Evolutionary conservation across 2,888 invertebrate species (phyloP), one percentile per base, ranked within the genome.

Genomic region (Drosophila pegasa): DNA sequence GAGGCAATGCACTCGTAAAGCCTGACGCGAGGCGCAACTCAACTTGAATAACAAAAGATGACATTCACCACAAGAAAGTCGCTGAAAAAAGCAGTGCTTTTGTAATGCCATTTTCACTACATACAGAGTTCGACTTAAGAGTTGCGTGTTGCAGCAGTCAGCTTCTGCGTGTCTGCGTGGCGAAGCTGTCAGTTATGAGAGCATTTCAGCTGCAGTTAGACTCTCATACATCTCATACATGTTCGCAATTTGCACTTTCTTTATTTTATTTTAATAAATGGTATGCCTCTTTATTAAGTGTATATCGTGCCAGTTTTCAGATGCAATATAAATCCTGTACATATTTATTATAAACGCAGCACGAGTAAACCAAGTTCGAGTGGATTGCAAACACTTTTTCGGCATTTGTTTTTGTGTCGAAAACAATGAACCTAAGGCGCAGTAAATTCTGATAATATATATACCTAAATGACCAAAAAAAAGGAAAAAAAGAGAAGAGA

Each of bases 371-470:
- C 27, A 47, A 22, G 18, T 37, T 54, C 40, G 31, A 61, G 57
- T 61, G 58, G 55, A 58, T 58, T 64, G 64, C 56, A 74, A 70
- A 75, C 37, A 54, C 16, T 29, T 35, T 38, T 20, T 29, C 14
- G 31, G 27, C 27, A 4, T 12, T 51, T 37, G 12, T 50, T 50
- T 22, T 12, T 29, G 38, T 9, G 27, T 2, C 3, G 54, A 59
- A 81, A 84, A 71, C 83, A 85, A 78, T 82, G 82, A 83, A 80
- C 80, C 60, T 75, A 78, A 85, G 71, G 72, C 85, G 85, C 83
- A 85, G 66, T 85, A 78, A 80, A 80, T 80, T 72, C 59, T 66
- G 80, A 75, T 85, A 79, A 76, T 82, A 66, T 63, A 48, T 68
- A 41, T 66, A 66, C 75, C 71, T 71, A 70, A 69, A 59, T 47